Conservation (phyloP, 2,888 invertebrate species). For the Drosophila pseudotakahashii region DNA sequence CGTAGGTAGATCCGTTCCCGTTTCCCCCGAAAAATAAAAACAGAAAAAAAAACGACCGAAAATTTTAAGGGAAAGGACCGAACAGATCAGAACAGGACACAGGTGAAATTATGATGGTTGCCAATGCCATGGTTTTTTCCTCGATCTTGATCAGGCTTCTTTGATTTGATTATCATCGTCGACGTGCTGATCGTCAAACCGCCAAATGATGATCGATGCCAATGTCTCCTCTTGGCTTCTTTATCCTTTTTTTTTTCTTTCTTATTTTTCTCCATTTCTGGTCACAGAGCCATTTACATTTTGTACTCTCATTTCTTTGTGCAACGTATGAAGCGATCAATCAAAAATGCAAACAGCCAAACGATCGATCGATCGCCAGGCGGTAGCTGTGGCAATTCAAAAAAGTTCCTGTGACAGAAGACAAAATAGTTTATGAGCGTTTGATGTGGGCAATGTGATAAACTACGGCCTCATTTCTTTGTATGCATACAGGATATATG, state of each 20-base stretch:
- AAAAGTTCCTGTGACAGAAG: conserved; percentile 64
- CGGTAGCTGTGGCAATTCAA: conserved; percentile 51
- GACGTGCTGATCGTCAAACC: conserved; percentile 60
- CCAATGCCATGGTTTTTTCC: conserved; percentile 29
- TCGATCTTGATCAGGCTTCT: conserved; percentile 37
- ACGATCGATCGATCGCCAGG: conserved; percentile 22
- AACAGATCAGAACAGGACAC: conserved; percentile 35
- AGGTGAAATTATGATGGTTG: conserved; percentile 80
- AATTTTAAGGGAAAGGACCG: conserved; percentile 28
- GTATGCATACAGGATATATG: conserved; percentile 32
- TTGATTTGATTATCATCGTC: conserved; percentile 73
- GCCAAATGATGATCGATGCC: conserved; percentile 78
- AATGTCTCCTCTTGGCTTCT: conserved; percentile 30
- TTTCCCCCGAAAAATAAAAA: conserved; percentile 28
- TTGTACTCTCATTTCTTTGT: conserved; percentile 60
- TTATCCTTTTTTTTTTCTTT: conserved; percentile 22
- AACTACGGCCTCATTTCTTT: conserved; percentile 55
- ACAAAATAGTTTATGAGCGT: conserved; percentile 81
- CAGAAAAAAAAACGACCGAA: conserved; percentile 4
- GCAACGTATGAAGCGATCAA: conserved; percentile 81
- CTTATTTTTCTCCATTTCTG: conserved; percentile 35
- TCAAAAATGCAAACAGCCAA: conserved; percentile 80
- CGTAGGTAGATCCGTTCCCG: conserved; percentile 36
- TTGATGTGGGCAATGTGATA: conserved; percentile 61
- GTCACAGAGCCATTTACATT: conserved; percentile 64